These are phyloP conservation scores for Augochlorella aurata DNA, from an alignment of 2,888 invertebrate genomes.

Conservation along the genomic window DNA sequence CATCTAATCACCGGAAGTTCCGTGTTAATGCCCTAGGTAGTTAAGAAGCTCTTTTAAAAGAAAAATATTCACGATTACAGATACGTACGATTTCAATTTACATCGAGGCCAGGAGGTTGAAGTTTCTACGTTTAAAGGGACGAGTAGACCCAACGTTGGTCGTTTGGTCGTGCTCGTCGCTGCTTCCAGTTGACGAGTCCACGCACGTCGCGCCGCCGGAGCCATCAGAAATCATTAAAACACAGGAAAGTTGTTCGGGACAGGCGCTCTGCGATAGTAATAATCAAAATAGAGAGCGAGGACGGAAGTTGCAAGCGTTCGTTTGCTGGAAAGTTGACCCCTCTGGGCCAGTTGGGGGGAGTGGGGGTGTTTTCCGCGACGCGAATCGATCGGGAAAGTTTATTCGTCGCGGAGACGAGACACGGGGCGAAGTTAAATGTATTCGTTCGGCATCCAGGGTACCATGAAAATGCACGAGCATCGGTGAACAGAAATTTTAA, in stretches of 20 bases:
- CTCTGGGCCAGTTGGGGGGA: neutral
- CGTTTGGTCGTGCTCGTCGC: neutral
- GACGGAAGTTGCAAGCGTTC: conserved; percentile 18
- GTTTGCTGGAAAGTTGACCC: conserved; percentile 29
- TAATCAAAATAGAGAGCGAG: conserved; percentile 21
- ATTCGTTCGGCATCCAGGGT: conserved; percentile 1
- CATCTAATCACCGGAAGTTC: too few species aligned
- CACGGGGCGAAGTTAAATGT: conserved; percentile 26
- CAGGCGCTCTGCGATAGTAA: conserved; percentile 9
- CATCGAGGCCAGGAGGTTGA: too few species aligned
- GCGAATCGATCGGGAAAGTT: conserved; percentile 37
- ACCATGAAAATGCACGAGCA: conserved; percentile 31
- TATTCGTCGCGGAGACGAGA: conserved; percentile 4
- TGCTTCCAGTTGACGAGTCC: neutral
- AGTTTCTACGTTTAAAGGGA: neutral
- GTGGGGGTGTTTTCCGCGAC: neutral
- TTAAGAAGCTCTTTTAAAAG: too few species aligned
- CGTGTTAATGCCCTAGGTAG: too few species aligned
- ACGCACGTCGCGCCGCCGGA: neutral
- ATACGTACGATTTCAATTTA: too few species aligned
- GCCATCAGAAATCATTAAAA: conserved; percentile 11
- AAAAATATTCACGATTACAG: too few species aligned
- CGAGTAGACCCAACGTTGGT: too few species aligned
- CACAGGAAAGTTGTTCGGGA: conserved; percentile 3
- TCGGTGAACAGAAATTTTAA: conserved; percentile 43